phyloP scores from a whole-genome alignment of 2,113 vertebrate species.

The Misgurnus anguillicaudatus region DNA sequence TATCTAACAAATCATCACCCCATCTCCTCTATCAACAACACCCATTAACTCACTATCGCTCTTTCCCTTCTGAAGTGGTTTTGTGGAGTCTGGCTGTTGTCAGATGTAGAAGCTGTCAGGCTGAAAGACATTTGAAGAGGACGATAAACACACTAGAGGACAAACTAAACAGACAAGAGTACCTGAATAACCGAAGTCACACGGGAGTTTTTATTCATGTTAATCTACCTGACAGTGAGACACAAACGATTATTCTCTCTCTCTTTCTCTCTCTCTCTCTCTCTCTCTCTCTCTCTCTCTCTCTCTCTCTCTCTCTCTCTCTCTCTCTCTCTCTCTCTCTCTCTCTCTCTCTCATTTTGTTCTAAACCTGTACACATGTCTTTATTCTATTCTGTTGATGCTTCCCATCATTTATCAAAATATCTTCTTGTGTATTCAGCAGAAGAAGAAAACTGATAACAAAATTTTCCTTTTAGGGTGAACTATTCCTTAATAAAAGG shows the following conservation, averaged over 20 bases:
- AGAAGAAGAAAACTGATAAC: too few relatives aligned
- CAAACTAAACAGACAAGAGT: constrained; percentile 11
- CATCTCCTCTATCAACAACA: background rate
- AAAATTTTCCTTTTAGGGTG: too few relatives aligned
- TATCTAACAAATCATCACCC: constrained; percentile 8
- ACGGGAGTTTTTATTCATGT: background rate
- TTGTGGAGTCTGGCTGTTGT: background rate
- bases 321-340: too few relatives aligned
- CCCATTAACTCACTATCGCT: constrained; percentile 15
- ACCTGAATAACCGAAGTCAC: background rate
- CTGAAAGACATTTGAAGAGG: constrained; percentile 7
- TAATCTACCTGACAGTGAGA: background rate
- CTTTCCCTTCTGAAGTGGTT: constrained; percentile 12
- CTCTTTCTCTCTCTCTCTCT: too few relatives aligned
- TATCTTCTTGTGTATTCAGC: too few relatives aligned
- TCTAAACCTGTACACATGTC: too few relatives aligned
- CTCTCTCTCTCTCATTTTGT: too few relatives aligned
- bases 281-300: too few relatives aligned
- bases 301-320: too few relatives aligned
- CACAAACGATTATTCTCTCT: background rate
- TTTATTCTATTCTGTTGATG: too few relatives aligned
- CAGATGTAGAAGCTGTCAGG: constrained; percentile 14
- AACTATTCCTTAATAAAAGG: too few relatives aligned
- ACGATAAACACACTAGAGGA: background rate
- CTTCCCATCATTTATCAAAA: too few relatives aligned